phyloP scores from a whole-genome alignment of 2,113 vertebrate genomes.

The Dicentrarchus labrax region DNA sequence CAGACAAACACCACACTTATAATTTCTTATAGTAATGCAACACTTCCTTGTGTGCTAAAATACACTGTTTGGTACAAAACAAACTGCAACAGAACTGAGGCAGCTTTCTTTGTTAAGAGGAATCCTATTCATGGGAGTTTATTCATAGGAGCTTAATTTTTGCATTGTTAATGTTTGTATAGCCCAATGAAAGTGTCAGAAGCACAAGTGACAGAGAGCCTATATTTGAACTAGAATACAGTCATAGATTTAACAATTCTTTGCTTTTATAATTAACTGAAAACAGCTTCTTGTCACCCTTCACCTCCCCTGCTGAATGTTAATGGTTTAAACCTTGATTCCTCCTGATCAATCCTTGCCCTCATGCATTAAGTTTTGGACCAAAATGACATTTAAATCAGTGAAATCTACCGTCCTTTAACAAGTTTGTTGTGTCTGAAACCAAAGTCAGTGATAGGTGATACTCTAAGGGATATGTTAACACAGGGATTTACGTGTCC shows the following conservation, averaged over 20 bases:
- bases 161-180: slow-evolving; percentile 19
- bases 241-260: not conserved
- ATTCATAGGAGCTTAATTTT: slow-evolving; percentile 35
- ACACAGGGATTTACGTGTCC: slow-evolving; percentile 7
- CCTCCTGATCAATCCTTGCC: not conserved
- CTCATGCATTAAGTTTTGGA: not conserved
- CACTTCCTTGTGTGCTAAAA: not conserved
- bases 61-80: not conserved
- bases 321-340: slow-evolving; percentile 35
- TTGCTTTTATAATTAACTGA: slow-evolving; percentile 21
- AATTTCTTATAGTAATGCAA: slow-evolving; percentile 14
- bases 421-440: slow-evolving; percentile 17
- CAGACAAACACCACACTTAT: slow-evolving; percentile 16
- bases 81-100: slow-evolving; percentile 9
- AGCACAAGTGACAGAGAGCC: slow-evolving; percentile 5
- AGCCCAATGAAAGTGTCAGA: slow-evolving; percentile 9
- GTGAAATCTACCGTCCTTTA: slow-evolving; percentile 4
- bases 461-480: slow-evolving; percentile 1
- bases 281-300: slow-evolving; percentile 21
- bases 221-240: not conserved
- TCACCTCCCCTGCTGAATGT: slow-evolving; percentile 5
- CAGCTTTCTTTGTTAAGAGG: slow-evolving; percentile 18
- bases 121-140: slow-evolving; percentile 21
- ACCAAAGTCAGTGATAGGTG: not conserved
- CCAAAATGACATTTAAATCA: slow-evolving; percentile 6